Percentiles rank a stretch among this genome's conserved stretches.
These are phyloP conservation scores for Trichopria drosophilae DNA, from an alignment of 2,888 invertebrate species.

Conservation along the genomic window DNA sequence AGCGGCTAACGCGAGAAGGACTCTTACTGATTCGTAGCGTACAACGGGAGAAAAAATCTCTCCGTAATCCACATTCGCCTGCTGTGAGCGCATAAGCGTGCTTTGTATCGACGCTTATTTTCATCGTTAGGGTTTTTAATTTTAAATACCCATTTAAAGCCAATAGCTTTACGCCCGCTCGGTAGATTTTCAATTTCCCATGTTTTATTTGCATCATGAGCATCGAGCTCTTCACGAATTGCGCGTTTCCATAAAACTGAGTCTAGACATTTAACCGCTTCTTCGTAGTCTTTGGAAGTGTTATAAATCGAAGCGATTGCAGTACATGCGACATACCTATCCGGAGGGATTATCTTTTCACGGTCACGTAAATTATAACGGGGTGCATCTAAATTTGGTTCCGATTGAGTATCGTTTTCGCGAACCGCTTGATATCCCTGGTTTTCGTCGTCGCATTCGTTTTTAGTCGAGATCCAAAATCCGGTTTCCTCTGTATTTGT, in stretches of 20 bases:
- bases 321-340: neutral
- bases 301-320: too few species aligned
- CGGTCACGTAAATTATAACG: neutral
- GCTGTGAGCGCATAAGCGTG: conserved; percentile 10
- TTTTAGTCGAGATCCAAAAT: too few species aligned
- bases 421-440: too few species aligned
- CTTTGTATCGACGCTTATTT: conserved; percentile 5
- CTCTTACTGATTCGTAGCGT: conserved; percentile 21
- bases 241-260: conserved; percentile 3
- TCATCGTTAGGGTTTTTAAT: neutral
- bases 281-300: too few species aligned
- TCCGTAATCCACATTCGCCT: conserved; percentile 8
- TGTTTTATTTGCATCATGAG: conserved; percentile 4
- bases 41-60: conserved; percentile 26
- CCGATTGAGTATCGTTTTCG: too few species aligned
- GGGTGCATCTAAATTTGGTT: too few species aligned
- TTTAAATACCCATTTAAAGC: conserved; percentile 2
- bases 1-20: conserved; percentile 14
- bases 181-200: neutral
- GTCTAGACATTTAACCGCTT: neutral
- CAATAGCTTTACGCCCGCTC: neutral
- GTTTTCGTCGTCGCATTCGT: neutral
- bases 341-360: neutral
- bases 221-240: conserved; percentile 2
- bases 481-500: neutral